These are phyloP conservation scores for Pollenia angustigena DNA, from an alignment of 2,888 invertebrate genomes.

Conservation along the genomic window DNA sequence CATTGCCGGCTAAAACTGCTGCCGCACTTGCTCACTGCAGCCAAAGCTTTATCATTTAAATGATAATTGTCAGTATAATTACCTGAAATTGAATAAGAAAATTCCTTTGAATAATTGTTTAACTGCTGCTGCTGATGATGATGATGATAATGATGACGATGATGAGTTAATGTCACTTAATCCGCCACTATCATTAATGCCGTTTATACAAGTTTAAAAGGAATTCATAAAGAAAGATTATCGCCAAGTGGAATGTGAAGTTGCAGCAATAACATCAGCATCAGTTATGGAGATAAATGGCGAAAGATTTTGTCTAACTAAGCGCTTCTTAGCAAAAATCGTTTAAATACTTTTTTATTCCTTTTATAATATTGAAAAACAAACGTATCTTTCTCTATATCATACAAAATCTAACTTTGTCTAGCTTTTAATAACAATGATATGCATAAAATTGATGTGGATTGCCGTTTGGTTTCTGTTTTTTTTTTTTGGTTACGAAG, in stretches of 20 bases:
- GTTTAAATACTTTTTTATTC: too few species aligned
- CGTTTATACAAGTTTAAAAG: constrained; percentile 80
- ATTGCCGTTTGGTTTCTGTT: too few species aligned
- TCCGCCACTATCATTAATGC: constrained; percentile 45
- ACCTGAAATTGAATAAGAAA: constrained; percentile 69
- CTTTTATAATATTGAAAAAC: too few species aligned
- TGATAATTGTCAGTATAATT: constrained; percentile 71
- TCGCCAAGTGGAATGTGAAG: constrained; percentile 19
- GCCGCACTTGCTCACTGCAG: constrained; percentile 56
- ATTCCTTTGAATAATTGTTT: constrained; percentile 56
- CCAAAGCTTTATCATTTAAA: constrained; percentile 70
- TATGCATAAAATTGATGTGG: too few species aligned
- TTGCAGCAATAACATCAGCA: background rate
- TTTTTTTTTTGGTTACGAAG: too few species aligned
- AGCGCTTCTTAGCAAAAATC: background rate
- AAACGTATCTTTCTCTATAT: too few species aligned
- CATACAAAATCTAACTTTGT: too few species aligned
- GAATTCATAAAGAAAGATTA: constrained; percentile 76
- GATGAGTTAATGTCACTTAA: constrained; percentile 60
- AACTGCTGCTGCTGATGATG: constrained; percentile 20
- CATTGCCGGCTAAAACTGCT: constrained; percentile 75
- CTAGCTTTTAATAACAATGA: too few species aligned
- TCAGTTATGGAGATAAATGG: background rate
- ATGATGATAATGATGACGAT: constrained; percentile 49
- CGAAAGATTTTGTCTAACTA: constrained; percentile 4